Conservation (phyloP, 2,888 invertebrate species). For the Oscheius sp. region DNA sequence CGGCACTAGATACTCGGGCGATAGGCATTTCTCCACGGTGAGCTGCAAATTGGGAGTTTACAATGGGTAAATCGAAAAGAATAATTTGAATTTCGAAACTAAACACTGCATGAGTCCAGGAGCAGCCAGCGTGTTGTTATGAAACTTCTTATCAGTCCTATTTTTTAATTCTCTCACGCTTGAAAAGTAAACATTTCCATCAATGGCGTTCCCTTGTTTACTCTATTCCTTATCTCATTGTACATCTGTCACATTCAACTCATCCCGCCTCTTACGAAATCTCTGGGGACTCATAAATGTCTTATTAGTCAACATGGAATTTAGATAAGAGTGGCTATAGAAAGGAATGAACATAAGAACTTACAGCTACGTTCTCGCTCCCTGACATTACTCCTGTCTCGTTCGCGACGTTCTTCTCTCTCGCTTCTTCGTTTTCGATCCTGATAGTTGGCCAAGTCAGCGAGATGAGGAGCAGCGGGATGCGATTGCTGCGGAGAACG, state of each 20-base stretch:
- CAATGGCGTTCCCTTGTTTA: too few species aligned
- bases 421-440: conserved; percentile 48
- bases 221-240: background rate
- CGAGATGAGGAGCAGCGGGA: conserved; percentile 72
- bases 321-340: background rate
- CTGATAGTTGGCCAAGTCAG: conserved; percentile 66
- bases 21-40: conserved; percentile 52
- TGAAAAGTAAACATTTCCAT: too few species aligned
- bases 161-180: too few species aligned
- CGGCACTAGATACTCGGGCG: conserved; percentile 50
- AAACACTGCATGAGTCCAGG: too few species aligned
- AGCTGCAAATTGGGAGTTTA: conserved; percentile 16
- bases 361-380: conserved; percentile 34
- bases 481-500: conserved; percentile 60
- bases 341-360: background rate
- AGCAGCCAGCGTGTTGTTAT: too few species aligned
- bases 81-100: too few species aligned
- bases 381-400: conserved; percentile 45
- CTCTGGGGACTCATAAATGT: conserved; percentile 4
- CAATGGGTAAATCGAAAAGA: too few species aligned
- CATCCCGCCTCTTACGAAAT: conserved; percentile 3
- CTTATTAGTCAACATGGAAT: background rate
- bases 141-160: too few species aligned
- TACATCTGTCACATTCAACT: conserved; percentile 5
- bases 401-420: conserved; percentile 45